A percentile compares a stretch with the other conserved stretches of the same genome.
These are phyloP conservation scores for Deilephila elpenor DNA, from an alignment of 2,888 invertebrate genomes.

Conservation along the genomic window DNA sequence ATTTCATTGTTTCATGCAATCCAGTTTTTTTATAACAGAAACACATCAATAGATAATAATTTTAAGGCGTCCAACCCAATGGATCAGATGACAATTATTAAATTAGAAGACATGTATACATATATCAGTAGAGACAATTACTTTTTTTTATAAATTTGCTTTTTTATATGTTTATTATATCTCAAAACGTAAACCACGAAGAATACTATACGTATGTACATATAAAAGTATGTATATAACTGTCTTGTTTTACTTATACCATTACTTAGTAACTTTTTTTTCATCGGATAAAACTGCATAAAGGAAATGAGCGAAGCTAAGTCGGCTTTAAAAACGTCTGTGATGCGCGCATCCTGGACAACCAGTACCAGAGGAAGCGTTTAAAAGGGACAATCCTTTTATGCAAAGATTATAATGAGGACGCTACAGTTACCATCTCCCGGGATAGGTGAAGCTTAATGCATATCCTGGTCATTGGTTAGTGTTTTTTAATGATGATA, in stretches of 20 bases:
- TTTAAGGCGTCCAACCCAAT: too few relatives aligned
- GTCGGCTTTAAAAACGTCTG: not conserved
- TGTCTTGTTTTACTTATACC: too few relatives aligned
- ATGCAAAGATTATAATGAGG: slow-evolving; percentile 11
- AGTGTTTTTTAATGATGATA: too few relatives aligned
- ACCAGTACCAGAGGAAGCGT: slow-evolving; percentile 9
- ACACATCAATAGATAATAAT: too few relatives aligned
- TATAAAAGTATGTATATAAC: too few relatives aligned
- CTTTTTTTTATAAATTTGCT: too few relatives aligned
- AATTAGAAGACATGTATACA: too few relatives aligned
- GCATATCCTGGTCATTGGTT: not conserved
- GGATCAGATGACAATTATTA: too few relatives aligned
- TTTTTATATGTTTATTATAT: too few relatives aligned
- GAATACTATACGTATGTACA: too few relatives aligned
- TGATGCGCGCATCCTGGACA: slow-evolving; percentile 2
- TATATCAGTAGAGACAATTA: too few relatives aligned
- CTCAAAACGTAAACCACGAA: too few relatives aligned
- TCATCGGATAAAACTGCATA: not conserved
- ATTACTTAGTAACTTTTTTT: not conserved
- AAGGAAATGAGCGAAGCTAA: slow-evolving; percentile 9
- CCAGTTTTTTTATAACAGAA: not conserved
- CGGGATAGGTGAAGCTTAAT: not conserved
- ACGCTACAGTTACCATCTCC: slow-evolving; percentile 8
- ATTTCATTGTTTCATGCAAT: not conserved
- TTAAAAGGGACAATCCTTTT: slow-evolving; percentile 25